Evolutionary conservation across 2,888 invertebrate genomes (phyloP), one percentile per base, ranked within the genome.

Genomic region (Ophonus ardosiacus): DNA sequence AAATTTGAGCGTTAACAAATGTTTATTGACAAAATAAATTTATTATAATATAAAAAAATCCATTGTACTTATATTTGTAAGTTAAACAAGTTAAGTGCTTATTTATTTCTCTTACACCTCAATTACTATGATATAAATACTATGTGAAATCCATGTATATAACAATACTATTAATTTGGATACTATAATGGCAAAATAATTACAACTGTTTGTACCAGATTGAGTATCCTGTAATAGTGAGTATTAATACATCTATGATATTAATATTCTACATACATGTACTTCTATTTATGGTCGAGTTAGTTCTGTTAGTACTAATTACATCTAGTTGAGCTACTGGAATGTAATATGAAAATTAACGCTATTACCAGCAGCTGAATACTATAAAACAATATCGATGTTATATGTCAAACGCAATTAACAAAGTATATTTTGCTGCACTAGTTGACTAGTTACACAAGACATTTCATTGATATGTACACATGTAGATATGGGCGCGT

Each of bases 261-360:
- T 38, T 68, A 38, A 24, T 68, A 68, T 38, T 38, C 38, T n/a
- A 74, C 74, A 18, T 51, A 74, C 74, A 74, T 15, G 38, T 71
- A 71, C 7, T 43, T 40, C 71, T 71, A 71, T 8, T 43, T 40
- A 43, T 43, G 43, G 43, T 40, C 43, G 40, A 40, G 78, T 78
- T 78, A 78, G 57, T 78, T 31, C 13, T 78, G 78, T 78, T 78
- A 57, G 57, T 78, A 78, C 78, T 78, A 78, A 15, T n/a, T 76
- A 17, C 43, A 17, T 13, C 21, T 56, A 18, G 43, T 21, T 43
- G 31, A 78, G 78, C 78, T 78, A 78, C 78, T 78, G 78, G 78
- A 78, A 78, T 78, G 78, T 78, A 78, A 74, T 51, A 51, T 10
- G 43, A 51, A 78, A 57, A 57, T 6, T 78, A 78, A 57, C 31